These are phyloP conservation scores for Argopecten irradians DNA, from an alignment of 1,140 invertebrate genomes.

Conservation along the genomic window DNA sequence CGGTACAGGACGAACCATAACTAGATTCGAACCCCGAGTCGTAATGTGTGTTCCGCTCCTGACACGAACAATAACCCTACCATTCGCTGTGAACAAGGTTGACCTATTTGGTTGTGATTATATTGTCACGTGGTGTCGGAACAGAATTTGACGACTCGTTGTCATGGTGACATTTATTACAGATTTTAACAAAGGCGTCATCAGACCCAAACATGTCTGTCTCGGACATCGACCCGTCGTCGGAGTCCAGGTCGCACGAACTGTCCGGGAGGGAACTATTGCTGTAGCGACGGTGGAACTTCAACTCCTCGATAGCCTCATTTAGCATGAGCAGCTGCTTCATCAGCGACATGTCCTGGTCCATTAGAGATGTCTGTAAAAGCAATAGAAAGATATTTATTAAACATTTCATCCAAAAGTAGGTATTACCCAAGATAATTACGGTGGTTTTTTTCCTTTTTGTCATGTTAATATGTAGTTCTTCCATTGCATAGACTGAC, in stretches of 20 bases:
- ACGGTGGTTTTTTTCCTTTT: no score
- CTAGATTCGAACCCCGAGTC: constrained; percentile 7
- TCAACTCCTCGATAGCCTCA: constrained; percentile 69
- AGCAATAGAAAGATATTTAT: constrained; percentile 19
- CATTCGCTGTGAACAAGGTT: not conserved
- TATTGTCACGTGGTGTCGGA: not conserved
- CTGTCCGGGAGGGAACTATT: constrained; percentile 50
- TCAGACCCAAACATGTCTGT: constrained; percentile 42
- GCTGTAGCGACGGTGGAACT: constrained; percentile 59
- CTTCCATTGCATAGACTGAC: no score
- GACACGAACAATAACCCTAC: not conserved
- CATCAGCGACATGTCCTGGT: constrained; percentile 69
- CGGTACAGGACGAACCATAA: not conserved
- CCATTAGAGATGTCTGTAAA: constrained; percentile 65
- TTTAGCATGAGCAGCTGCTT: constrained; percentile 68
- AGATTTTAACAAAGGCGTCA: constrained; percentile 11
- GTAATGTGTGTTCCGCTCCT: not conserved
- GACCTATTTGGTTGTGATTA: not conserved
- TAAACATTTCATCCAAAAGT: no score
- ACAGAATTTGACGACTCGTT: not conserved
- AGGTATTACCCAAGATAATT: no score
- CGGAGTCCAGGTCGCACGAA: constrained; percentile 45
- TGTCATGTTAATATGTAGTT: no score
- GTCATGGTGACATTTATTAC: not conserved
- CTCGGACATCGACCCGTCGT: constrained; percentile 54